A percentile compares a stretch with the other conserved stretches of the same genome.
phyloP scores from a whole-genome alignment of 2,113 vertebrate species.

The Uria aalge region DNA sequence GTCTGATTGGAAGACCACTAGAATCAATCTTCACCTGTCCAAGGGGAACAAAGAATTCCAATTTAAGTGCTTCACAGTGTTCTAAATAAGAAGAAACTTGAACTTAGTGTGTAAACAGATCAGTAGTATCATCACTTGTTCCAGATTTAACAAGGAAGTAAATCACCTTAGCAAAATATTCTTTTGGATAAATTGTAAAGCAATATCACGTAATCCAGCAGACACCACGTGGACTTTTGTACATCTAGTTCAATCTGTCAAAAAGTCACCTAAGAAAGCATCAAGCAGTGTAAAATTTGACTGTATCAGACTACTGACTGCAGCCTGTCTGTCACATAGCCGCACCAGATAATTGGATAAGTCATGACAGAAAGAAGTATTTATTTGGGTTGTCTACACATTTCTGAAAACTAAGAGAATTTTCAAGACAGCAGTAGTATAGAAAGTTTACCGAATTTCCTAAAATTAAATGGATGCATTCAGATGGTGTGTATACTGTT shows the following conservation, averaged over 20 bases:
- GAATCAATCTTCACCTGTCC: conserved; percentile 23
- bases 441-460: not conserved
- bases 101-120: not conserved
- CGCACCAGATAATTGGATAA: not conserved
- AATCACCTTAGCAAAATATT: not conserved
- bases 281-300: not conserved
- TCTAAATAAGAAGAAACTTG: not conserved
- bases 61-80: not conserved
- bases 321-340: not conserved
- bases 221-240: not conserved
- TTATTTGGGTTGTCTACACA: not conserved
- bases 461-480: not conserved
- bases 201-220: not conserved
- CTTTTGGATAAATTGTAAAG: not conserved
- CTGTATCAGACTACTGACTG: not conserved
- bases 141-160: not conserved
- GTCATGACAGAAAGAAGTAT: not conserved
- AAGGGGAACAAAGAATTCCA: not conserved
- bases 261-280: not conserved
- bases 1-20: not conserved
- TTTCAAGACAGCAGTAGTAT: not conserved
- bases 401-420: not conserved
- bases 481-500: not conserved
- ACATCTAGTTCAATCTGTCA: not conserved
- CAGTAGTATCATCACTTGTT: not conserved